Evolutionary conservation across 2,797 vertebrate species (phyloP).

Genomic region (Etheostoma perlongum): DNA sequence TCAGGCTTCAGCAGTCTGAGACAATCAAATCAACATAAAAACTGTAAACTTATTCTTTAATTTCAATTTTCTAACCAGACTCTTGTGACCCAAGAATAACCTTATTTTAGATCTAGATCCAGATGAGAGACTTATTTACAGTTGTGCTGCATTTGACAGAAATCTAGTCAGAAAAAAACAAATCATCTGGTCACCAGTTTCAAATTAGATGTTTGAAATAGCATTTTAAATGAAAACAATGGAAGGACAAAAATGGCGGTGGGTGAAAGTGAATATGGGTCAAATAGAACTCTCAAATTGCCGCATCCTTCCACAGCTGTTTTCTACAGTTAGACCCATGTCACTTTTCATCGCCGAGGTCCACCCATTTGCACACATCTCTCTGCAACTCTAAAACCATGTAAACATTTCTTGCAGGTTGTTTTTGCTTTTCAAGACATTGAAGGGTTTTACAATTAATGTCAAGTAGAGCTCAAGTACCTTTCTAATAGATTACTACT

Average conservation of each 20-base stretch:
- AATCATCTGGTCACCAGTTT: not conserved
- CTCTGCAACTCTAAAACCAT: conserved; percentile 14
- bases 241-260: not conserved
- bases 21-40: too few species aligned
- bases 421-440: conserved; percentile 18
- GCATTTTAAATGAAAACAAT: not conserved
- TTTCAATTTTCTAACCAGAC: not conserved
- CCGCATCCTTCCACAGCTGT: not conserved
- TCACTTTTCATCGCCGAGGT: not conserved
- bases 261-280: not conserved
- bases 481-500: not conserved
- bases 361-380: not conserved
- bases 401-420: conserved; percentile 12
- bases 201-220: not conserved
- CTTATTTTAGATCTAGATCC: not conserved
- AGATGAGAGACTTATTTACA: not conserved
- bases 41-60: not conserved
- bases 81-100: not conserved
- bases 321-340: not conserved
- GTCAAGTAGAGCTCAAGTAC: conserved; percentile 64
- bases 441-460: conserved; percentile 37
- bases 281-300: not conserved
- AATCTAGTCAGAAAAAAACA: not conserved
- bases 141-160: not conserved
- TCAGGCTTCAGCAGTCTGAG: too few species aligned